phyloP scores from a whole-genome alignment of 2,888 invertebrate genomes.

The Leistus spinibarbis region DNA sequence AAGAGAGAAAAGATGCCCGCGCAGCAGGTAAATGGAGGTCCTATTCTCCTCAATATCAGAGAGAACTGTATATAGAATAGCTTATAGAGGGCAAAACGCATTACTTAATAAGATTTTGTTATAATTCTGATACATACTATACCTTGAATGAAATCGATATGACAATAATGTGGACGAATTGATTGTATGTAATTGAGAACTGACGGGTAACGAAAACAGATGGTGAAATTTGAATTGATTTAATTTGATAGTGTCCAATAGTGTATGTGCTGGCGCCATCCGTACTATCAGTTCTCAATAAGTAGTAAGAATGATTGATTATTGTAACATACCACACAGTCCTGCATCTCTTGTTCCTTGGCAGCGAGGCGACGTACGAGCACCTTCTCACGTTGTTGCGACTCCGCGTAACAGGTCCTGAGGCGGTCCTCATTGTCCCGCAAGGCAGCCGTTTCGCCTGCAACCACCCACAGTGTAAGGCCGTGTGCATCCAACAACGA shows the following conservation, averaged over 20 bases:
- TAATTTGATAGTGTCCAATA: too few species aligned
- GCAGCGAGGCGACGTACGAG: slow-evolving; percentile 89
- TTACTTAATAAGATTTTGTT: not conserved
- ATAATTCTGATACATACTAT: not conserved
- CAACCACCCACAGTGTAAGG: slow-evolving; percentile 50
- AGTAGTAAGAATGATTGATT: slow-evolving; percentile 7
- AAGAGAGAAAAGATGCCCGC: too few species aligned
- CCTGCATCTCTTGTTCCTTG: slow-evolving; percentile 97
- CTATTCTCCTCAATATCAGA: too few species aligned
- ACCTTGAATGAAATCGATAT: not conserved
- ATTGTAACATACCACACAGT: slow-evolving; percentile 81
- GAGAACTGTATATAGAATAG: too few species aligned
- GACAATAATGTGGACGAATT: not conserved
- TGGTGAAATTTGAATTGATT: too few species aligned
- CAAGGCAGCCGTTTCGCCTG: slow-evolving; percentile 73
- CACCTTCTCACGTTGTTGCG: slow-evolving; percentile 89
- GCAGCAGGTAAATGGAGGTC: too few species aligned
- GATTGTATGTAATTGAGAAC: not conserved
- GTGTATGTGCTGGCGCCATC: too few species aligned
- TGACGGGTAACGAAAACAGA: too few species aligned
- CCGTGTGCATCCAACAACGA: slow-evolving; percentile 41
- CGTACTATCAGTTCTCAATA: not conserved
- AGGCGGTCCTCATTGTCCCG: slow-evolving; percentile 80
- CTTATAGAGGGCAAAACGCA: too few species aligned
- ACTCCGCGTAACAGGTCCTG: slow-evolving; percentile 82